A percentile compares a stretch with the other conserved stretches of the same genome.
Conservation (phyloP, 2,113 vertebrate species). For the Sebastes fasciatus region DNA sequence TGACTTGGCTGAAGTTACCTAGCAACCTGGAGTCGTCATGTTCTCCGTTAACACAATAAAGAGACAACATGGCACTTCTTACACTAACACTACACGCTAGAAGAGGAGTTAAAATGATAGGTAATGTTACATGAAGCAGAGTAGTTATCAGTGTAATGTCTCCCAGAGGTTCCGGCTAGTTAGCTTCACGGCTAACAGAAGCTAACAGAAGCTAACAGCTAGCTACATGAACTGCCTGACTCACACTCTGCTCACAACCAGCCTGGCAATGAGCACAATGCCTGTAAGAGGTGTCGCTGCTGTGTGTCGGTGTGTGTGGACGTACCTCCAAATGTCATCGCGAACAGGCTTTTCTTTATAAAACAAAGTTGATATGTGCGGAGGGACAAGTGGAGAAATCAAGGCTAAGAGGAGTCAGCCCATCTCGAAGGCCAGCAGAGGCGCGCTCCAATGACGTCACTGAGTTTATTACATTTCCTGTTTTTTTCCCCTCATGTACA, state of each 20-base stretch:
- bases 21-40: constrained; percentile 24
- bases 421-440: constrained; percentile 85
- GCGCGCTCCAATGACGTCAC: constrained; percentile 85
- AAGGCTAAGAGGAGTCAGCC: constrained; percentile 79
- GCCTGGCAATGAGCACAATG: constrained; percentile 2
- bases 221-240: constrained; percentile 53
- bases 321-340: constrained; percentile 85
- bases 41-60: background rate
- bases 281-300: rapidly evolving
- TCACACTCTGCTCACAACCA: constrained; percentile 23
- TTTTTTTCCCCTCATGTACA: constrained; percentile 6
- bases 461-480: constrained; percentile 69
- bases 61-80: constrained; percentile 37
- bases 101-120: background rate
- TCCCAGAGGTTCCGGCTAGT: constrained; percentile 56
- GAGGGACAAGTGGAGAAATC: constrained; percentile 75
- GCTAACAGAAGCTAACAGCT: constrained; percentile 41
- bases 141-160: constrained; percentile 4
- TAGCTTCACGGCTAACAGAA: constrained; percentile 64
- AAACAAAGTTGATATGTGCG: constrained; percentile 56
- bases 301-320: background rate
- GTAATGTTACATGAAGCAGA: background rate
- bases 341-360: constrained; percentile 55
- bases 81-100: background rate
- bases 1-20: constrained; percentile 67